A percentile compares a stretch with the other conserved stretches of the same genome.
phyloP scores from a whole-genome alignment of 2,888 invertebrate genomes.

The Ophion obscuratus region DNA sequence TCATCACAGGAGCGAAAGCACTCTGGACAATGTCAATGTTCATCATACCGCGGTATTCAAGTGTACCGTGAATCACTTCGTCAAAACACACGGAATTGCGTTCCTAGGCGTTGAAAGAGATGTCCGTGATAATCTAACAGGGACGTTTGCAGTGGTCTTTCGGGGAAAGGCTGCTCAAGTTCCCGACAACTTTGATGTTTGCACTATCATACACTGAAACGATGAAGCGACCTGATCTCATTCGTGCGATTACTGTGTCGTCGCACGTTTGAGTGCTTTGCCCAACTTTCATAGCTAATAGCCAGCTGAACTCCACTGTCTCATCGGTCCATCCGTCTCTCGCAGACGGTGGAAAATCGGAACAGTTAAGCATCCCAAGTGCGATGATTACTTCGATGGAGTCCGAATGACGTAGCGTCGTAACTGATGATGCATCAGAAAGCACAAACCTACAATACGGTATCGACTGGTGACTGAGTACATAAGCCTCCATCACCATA shows the following conservation, averaged over 20 bases:
- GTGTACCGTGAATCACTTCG: not conserved
- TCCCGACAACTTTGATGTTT: slow-evolving; percentile 6
- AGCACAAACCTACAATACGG: too few species aligned
- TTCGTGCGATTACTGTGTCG: not conserved
- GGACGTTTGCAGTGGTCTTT: not conserved
- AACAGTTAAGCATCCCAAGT: too few species aligned
- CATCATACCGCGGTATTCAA: not conserved
- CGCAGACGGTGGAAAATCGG: too few species aligned
- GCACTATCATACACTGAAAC: not conserved
- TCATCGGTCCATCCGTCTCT: not conserved
- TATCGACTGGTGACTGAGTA: too few species aligned
- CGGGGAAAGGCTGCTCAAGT: slow-evolving; percentile 1
- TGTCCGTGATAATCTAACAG: not conserved
- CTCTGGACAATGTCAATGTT: slow-evolving; percentile 10
- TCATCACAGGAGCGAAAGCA: not conserved
- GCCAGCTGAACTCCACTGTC: not conserved
- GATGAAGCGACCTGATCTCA: not conserved
- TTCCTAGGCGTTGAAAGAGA: not conserved
- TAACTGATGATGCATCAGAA: too few species aligned
- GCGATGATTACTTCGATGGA: too few species aligned
- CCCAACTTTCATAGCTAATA: slow-evolving; percentile 3
- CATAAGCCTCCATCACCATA: too few species aligned
- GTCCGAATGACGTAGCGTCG: too few species aligned
- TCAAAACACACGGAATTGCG: not conserved
- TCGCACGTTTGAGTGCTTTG: not conserved